These are phyloP conservation scores for Fulmarus glacialis DNA, from an alignment of 2,113 vertebrate species.

Conservation along the genomic window DNA sequence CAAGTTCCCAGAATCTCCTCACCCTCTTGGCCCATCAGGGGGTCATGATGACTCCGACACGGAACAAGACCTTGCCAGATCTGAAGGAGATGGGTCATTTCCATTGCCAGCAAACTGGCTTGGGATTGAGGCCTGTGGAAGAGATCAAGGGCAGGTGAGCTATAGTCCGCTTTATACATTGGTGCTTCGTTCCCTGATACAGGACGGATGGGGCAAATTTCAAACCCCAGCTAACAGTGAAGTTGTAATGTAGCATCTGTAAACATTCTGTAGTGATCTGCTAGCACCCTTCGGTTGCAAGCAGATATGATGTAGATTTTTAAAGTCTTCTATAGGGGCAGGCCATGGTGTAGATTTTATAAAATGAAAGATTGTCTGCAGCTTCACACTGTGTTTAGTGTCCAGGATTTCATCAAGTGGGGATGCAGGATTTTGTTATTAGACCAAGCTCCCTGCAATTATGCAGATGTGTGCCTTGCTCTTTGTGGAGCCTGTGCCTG, in stretches of 20 bases:
- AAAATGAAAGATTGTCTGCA: neutral
- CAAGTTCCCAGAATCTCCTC: constrained; percentile 92
- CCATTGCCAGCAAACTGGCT: constrained; percentile 72
- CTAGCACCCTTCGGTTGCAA: neutral
- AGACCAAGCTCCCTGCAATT: neutral
- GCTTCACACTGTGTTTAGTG: neutral
- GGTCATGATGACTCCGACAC: constrained; percentile 74
- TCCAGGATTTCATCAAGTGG: neutral
- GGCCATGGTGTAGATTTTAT: neutral
- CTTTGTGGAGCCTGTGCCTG: neutral
- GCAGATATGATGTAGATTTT: neutral
- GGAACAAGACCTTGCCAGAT: constrained; percentile 83
- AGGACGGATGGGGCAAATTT: neutral
- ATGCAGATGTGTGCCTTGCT: neutral
- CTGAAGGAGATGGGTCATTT: constrained; percentile 80
- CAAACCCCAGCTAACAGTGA: neutral
- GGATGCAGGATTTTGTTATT: neutral
- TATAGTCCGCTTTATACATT: neutral
- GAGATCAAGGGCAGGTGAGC: constrained; percentile 76
- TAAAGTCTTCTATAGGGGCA: neutral
- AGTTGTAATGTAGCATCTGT: neutral
- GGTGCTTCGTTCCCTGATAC: neutral
- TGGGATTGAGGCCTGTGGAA: constrained; percentile 71
- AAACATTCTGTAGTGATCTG: neutral
- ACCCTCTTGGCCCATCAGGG: constrained; percentile 90